Conservation (phyloP, 1,140 invertebrate species). For the Charaxes varanes region DNA sequence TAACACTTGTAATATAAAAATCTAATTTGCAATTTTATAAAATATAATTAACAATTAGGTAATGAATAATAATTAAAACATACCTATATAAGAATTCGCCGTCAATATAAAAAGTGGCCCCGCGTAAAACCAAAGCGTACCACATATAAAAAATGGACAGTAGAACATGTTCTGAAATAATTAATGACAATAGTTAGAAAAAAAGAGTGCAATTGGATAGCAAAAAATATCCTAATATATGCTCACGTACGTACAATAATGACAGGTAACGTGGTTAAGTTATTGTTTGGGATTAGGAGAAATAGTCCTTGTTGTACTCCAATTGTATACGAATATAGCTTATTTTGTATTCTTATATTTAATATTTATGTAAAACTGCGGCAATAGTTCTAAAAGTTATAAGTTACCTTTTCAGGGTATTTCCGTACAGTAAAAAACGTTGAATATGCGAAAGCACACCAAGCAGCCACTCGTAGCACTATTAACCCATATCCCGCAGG, state of each 20-base stretch:
- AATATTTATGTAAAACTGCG: not conserved
- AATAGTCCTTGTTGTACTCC: no score
- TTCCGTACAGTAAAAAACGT: conserved; percentile 88
- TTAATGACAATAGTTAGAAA: no score
- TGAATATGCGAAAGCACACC: conserved; percentile 89
- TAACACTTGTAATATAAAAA: no score
- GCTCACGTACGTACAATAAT: not conserved
- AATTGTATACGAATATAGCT: no score
- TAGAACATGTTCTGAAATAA: conserved; percentile 80
- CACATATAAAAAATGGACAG: conserved; percentile 86
- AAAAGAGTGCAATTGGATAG: no score
- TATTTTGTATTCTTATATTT: conserved; percentile 1
- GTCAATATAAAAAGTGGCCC: conserved; percentile 86
- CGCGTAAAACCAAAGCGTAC: conserved; percentile 88
- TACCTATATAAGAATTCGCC: conserved; percentile 88
- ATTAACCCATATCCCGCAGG: conserved; percentile 90
- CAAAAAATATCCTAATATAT: not conserved
- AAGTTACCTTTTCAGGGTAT: conserved; percentile 84
- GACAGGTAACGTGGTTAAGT: no score
- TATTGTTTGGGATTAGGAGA: not conserved
- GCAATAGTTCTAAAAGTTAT: not conserved
- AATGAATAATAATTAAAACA: conserved; percentile 65
- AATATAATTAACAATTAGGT: not conserved
- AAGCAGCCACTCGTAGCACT: conserved; percentile 84
- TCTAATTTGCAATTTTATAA: no score